phyloP scores from a whole-genome alignment of 2,797 vertebrate genomes.

The Leontocebus nigricollis region DNA sequence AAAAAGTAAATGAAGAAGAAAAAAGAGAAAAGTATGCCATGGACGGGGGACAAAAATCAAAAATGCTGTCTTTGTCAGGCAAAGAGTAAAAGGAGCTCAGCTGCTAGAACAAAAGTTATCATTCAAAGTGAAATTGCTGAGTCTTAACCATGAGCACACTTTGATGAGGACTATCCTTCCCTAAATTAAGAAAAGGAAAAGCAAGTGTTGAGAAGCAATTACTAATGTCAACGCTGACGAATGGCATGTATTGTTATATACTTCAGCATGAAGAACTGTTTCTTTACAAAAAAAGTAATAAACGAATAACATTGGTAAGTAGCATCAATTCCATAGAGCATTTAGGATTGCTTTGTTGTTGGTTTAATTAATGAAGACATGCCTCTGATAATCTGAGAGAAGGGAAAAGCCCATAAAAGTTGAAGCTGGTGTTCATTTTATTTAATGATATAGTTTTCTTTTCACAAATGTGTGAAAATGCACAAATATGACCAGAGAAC shows the following conservation, averaged over 20 bases:
- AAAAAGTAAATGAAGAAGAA: slow-evolving; percentile 9
- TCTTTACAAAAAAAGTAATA: not conserved
- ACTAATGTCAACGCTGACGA: not conserved
- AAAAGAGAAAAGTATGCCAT: not conserved
- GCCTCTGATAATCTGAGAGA: slow-evolving; percentile 2
- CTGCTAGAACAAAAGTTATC: not conserved
- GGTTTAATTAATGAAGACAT: slow-evolving; percentile 43
- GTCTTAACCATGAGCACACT: not conserved
- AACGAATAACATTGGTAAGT: not conserved
- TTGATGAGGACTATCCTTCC: not conserved
- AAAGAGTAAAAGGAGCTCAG: slow-evolving; percentile 46
- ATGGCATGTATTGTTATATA: not conserved
- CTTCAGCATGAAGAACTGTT: not conserved
- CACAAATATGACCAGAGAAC: not conserved
- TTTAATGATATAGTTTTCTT: not conserved
- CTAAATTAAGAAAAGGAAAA: not conserved
- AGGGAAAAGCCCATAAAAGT: not conserved
- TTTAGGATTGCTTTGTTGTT: not conserved
- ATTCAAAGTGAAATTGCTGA: not conserved
- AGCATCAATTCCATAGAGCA: not conserved
- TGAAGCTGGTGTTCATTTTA: slow-evolving; percentile 58
- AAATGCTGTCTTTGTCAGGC: slow-evolving; percentile 25
- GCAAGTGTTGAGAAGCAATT: not conserved
- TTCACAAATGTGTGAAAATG: not conserved
- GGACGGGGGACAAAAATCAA: slow-evolving; percentile 9